Conservation (phyloP, 2,113 vertebrate species). For the Hylia prasina region DNA sequence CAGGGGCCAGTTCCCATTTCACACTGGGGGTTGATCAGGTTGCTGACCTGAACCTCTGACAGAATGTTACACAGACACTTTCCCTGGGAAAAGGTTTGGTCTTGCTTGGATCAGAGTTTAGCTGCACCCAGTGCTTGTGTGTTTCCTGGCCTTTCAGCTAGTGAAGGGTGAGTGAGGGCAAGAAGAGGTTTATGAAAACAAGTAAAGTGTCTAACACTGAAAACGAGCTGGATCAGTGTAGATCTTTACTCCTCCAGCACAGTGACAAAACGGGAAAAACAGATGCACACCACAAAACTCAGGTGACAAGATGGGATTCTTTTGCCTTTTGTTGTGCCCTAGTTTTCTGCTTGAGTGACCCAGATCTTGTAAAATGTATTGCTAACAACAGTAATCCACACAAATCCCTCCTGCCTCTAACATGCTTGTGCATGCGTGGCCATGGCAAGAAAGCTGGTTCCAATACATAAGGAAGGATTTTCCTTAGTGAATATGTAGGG, state of each 20-base stretch:
- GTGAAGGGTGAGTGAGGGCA: neutral
- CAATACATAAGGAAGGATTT: neutral
- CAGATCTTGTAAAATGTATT: neutral
- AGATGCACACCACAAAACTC: neutral
- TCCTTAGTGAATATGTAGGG: neutral
- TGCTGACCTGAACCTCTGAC: neutral
- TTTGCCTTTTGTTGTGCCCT: neutral
- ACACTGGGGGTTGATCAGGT: neutral
- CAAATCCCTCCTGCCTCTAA: neutral
- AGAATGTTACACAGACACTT: neutral
- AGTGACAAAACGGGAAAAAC: neutral
- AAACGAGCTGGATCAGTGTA: neutral
- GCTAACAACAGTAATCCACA: neutral
- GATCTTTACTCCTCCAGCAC: neutral
- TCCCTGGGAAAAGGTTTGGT: neutral
- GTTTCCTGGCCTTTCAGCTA: neutral
- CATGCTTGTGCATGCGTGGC: neutral
- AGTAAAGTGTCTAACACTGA: neutral
- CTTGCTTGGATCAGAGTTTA: neutral
- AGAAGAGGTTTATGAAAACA: neutral
- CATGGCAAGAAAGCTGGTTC: neutral
- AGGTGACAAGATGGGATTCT: neutral
- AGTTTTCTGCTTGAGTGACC: neutral
- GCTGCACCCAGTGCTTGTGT: neutral
- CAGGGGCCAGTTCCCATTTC: neutral